Evolutionary conservation across 64 coral and sea anemone genomes (phyloP).

Genomic region (Stichodactyla mertensii): DNA sequence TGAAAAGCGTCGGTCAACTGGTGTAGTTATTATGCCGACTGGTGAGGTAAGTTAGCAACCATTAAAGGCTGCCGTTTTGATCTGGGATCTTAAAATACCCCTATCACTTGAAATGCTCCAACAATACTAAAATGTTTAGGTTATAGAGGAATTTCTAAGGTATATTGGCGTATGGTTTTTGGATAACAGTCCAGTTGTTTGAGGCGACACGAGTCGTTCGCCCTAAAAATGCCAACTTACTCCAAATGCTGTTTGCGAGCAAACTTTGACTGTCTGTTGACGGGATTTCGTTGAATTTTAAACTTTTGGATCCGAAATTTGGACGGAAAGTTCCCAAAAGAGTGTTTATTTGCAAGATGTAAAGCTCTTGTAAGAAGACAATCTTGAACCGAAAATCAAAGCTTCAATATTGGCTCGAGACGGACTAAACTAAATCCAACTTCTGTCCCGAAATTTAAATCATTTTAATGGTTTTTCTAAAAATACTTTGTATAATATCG

Average conservation of each 20-base stretch:
- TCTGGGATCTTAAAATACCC: not conserved
- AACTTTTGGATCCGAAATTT: not conserved
- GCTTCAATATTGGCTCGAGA: not conserved
- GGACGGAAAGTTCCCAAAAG: not conserved
- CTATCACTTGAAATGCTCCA: not conserved
- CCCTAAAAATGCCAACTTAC: conserved; percentile 16
- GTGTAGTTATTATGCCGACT: conserved; percentile 97
- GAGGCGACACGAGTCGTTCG: not conserved
- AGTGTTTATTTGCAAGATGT: conserved; percentile 5
- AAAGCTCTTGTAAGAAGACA: not conserved
- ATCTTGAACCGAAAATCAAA: not conserved
- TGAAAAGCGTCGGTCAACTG: conserved; percentile 91
- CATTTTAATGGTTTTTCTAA: not conserved
- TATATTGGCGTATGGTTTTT: conserved; percentile 2
- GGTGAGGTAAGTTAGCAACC: conserved; percentile 56
- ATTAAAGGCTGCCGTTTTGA: not conserved
- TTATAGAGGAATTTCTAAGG: not conserved
- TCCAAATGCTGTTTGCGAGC: not conserved
- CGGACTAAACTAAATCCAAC: not conserved
- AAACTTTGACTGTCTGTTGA: conserved; percentile 13
- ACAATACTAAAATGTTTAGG: conserved; percentile 1
- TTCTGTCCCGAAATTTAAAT: not conserved
- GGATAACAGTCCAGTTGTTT: conserved; percentile 7
- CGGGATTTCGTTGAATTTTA: conserved; percentile 1
- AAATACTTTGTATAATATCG: not conserved